phyloP scores from a whole-genome alignment of 2,888 invertebrate species.

The Proisotoma minuta region DNA sequence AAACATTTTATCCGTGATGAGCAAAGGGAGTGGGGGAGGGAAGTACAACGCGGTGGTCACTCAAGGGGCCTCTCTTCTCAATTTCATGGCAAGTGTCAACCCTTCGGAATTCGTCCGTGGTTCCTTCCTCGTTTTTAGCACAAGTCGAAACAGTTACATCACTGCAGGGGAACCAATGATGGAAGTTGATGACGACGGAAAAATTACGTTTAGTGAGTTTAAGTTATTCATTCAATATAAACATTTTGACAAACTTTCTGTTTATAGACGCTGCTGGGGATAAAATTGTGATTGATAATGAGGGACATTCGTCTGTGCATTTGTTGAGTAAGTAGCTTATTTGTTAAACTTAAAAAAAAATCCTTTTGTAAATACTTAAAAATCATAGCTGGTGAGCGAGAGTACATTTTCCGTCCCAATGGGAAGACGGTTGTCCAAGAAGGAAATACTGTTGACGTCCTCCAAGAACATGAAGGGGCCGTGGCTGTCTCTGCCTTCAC shows the following conservation, averaged over 20 bases:
- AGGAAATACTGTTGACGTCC: conserved; percentile 33
- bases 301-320: conserved; percentile 29
- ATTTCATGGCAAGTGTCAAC: conserved; percentile 24
- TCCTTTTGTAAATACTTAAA: too few relatives aligned
- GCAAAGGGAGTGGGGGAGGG: background rate
- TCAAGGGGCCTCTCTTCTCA: conserved; percentile 35
- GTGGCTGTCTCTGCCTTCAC: conserved; percentile 39
- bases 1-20: conserved; percentile 37
- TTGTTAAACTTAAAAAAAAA: too few relatives aligned
- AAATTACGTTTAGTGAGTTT: conserved; percentile 32
- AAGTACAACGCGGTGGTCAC: conserved; percentile 43
- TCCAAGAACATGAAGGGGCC: conserved; percentile 41
- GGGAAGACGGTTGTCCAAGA: conserved; percentile 32
- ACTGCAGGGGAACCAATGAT: conserved; percentile 31
- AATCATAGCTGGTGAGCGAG: conserved; percentile 14
- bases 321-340: conserved; percentile 27
- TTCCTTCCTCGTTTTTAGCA: conserved; percentile 36
- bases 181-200: conserved; percentile 35
- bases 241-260: too few relatives aligned
- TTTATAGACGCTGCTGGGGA: conserved; percentile 22
- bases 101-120: conserved; percentile 1
- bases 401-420: conserved; percentile 39
- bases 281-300: conserved; percentile 32
- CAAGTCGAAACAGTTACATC: conserved; percentile 41
- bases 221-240: background rate